Percentiles rank a stretch among this genome's conserved stretches.
Conservation (phyloP, 2,113 vertebrate species). For the Emberiza fucata region DNA sequence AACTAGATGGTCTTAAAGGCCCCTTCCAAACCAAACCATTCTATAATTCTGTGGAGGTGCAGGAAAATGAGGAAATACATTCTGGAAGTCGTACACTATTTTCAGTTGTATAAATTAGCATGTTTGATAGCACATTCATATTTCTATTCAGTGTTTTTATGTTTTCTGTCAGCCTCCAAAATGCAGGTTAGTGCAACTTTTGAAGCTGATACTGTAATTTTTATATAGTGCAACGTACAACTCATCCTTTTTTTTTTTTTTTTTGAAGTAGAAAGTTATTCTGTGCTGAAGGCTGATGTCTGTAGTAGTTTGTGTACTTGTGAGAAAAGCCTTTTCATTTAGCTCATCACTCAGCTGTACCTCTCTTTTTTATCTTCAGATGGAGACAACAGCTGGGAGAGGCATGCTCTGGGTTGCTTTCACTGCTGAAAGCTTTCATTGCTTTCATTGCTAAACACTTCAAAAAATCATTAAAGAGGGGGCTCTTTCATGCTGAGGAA, state of each 20-base stretch:
- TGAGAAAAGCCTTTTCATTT: neutral
- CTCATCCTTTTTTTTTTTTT: neutral
- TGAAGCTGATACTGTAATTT: neutral
- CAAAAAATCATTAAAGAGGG: slow-evolving; percentile 5
- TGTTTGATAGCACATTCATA: neutral
- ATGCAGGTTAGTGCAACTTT: neutral
- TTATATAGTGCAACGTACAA: neutral
- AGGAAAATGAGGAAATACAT: neutral
- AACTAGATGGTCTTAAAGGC: neutral
- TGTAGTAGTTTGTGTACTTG: neutral
- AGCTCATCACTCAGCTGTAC: neutral
- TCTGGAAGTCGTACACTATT: neutral
- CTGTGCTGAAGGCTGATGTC: neutral
- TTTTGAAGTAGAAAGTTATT: neutral
- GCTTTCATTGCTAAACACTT: neutral
- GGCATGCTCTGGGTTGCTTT: neutral
- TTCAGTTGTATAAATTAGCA: neutral
- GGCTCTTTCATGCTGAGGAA: neutral
- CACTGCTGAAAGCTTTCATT: neutral
- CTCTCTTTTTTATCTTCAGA: neutral
- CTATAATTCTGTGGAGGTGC: neutral
- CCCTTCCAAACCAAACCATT: neutral
- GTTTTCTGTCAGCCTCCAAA: neutral
- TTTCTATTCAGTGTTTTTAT: neutral
- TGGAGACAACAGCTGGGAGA: neutral